These are phyloP conservation scores for Ceryle rudis DNA, from an alignment of 2,797 vertebrate species.

Conservation along the genomic window DNA sequence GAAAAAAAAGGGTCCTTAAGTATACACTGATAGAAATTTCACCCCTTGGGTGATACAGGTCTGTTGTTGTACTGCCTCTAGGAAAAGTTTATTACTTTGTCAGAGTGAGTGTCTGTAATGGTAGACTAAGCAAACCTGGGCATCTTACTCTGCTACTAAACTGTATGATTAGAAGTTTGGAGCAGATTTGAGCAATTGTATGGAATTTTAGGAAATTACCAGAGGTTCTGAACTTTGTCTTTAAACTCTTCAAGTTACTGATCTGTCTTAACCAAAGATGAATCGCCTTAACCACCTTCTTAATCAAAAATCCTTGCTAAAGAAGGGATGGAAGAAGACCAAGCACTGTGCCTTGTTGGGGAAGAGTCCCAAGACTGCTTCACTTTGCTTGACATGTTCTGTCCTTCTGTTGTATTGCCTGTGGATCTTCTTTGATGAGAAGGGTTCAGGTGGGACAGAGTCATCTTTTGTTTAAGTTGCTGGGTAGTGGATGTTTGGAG, in stretches of 20 bases:
- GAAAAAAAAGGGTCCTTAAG: background rate
- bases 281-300: background rate
- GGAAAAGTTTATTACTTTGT: background rate
- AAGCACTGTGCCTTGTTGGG: background rate
- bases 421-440: background rate
- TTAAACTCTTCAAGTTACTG: background rate
- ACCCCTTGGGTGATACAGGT: background rate
- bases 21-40: background rate
- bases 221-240: background rate
- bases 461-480: background rate
- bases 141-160: background rate
- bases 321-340: background rate
- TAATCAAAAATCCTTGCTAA: background rate
- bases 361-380: background rate
- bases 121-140: background rate
- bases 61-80: background rate
- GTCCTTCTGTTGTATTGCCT: background rate
- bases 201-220: background rate
- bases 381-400: background rate
- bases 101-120: background rate
- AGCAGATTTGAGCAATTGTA: background rate
- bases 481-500: background rate
- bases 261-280: background rate
- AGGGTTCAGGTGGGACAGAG: background rate
- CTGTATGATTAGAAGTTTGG: background rate